Base-by-base conservation (phyloP, 2,888 invertebrate genomes). In the Autographa gamma region DNA sequence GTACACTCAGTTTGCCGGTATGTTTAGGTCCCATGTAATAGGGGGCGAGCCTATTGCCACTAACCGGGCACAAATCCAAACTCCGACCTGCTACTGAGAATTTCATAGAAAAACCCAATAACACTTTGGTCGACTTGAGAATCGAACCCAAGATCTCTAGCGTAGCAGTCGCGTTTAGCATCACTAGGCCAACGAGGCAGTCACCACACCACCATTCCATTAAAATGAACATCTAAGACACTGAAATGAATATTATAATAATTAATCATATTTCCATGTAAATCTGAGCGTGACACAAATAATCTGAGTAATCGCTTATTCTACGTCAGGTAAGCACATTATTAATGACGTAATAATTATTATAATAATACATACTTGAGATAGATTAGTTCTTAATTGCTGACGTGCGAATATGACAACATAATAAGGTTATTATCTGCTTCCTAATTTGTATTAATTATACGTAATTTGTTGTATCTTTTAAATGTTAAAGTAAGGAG, bases 201-300 rank as follows among this genome's bases (percentile, higher is more conserved):
- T n/a, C n/a, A n/a, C n/a, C n/a, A n/a, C n/a, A n/a, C n/a, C n/a
- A n/a, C n/a, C n/a, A n/a, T n/a, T 38, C 38, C 38, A 38, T 38
- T 11, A 54, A 54, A 56, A 56, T n/a, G 13, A 56, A 25, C 14
- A 25, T 25, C 19, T 19, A 18, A 25, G 56, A 56, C 13, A 63
- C 41, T 34, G 34, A 31, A 64, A 63, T n/a, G 7, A 63, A 71
- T 72, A 38, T 48, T 62, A 61, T 52, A 59, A 58, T 73, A 73
- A 77, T 75, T 64, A 73, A 73, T 75, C 63, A 75, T 16, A 62
- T 64, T 67, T 34, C 43, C 4, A 13, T 56, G 54, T 56, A 56
- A 56, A 56, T 56, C 54, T 56, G 19, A 25, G 54, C 19, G 25
- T 25, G 54, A 56, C 54, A 25, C 54, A 76, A 63, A 60, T 66